Evolutionary conservation across 2,888 invertebrate species (phyloP), one percentile per base, ranked within the genome.

Genomic region (Ennomos erosarius): DNA sequence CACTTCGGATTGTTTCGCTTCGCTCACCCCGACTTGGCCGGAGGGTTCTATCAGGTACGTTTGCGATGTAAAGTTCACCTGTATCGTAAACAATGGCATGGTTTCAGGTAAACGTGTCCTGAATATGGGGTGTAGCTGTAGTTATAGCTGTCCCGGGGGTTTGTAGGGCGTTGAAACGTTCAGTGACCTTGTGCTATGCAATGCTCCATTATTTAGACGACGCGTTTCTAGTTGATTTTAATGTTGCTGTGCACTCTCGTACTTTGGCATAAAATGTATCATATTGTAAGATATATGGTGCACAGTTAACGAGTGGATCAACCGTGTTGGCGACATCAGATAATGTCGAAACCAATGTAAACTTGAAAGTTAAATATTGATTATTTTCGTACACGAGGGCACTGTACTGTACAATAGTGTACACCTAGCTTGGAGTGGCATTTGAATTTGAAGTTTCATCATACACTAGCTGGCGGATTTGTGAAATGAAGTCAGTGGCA

Each of bases 21-120:
- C 39, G 6, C 40, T 47, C 39, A 8, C 42, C 67, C 65, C 73
- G 64, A 72, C 58, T 67, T 71, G 67, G 69, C 64, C 69, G 71
- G 65, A 74, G 73, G 73, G 64, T 68, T 76, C 73, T 70, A 76
- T 79, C 79, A 78, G 82, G 84, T 83, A 81, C 64, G 76, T 75
- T 70, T 71, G 74, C 71, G 61, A 68, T 75, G 74, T 76, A 76
- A 78, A 81, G 74, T 79, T 69, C 73, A 73, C 76, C 75, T 73
- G 78, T 75, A 74, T 72, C 59, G 77, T 82, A 80, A 84, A 85
- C 80, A 82, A 80, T 77, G 66, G 72, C 66, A 65, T 66, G 69
- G 74, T 76, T 76, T 71, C 69, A 72, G 73, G 73, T 73, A 72
- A 74, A 68, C 62, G 64, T 63, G 68, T 68, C 67, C 67, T 70